Conservation (phyloP, 1,140 invertebrate genomes). For the Dendroctonus ponderosae region DNA sequence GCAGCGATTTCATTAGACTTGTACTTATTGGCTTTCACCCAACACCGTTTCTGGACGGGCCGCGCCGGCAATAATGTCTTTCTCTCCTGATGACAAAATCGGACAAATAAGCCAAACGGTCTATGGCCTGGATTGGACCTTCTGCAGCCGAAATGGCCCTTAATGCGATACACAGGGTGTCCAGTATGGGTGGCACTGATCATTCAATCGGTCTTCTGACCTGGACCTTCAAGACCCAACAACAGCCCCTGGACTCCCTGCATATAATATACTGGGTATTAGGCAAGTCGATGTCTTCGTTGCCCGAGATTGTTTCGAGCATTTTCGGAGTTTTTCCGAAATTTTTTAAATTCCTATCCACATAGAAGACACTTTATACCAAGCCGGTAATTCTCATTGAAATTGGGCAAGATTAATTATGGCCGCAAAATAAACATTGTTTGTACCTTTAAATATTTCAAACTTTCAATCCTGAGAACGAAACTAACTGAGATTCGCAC, state of each 20-base stretch:
- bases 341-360: too few relatives aligned
- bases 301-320: background rate
- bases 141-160: background rate
- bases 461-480: too few relatives aligned
- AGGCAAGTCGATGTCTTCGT: background rate
- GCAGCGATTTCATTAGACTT: conserved; percentile 31
- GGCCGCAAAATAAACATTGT: too few relatives aligned
- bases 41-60: conserved; percentile 54
- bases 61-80: conserved; percentile 65
- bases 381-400: too few relatives aligned
- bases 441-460: too few relatives aligned
- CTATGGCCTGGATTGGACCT: conserved; percentile 23
- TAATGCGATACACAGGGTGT: background rate
- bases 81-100: conserved; percentile 54
- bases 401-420: too few relatives aligned
- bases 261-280: background rate
- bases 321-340: too few relatives aligned
- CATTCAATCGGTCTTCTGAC: background rate
- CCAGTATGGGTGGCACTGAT: background rate
- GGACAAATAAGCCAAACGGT: conserved; percentile 1
- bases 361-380: too few relatives aligned
- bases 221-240: background rate
- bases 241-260: background rate
- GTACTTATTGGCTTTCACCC: conserved; percentile 33
- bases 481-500: too few relatives aligned